Evolutionary conservation across 2,113 vertebrate species (phyloP), one percentile per base, ranked within the genome.

Genomic region (Phaetusa simplex): DNA sequence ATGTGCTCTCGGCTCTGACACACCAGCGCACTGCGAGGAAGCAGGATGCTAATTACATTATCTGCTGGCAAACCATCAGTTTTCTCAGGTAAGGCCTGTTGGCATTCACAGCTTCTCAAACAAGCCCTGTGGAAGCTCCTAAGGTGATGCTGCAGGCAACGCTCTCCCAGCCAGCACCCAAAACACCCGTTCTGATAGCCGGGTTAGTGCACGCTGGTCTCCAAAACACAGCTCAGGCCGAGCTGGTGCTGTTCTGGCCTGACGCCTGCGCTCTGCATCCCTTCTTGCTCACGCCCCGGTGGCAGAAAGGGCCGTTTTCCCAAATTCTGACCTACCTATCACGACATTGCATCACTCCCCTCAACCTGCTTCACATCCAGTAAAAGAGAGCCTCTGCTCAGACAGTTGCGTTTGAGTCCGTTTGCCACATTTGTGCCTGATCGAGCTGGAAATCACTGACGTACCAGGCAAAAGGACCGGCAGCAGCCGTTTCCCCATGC

Each of bases 181-280:
- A 72, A 82, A 82, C 1, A 5, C 11, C 43, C 1, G 0, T 26
- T 56, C 74, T 72, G 40, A 56, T 52, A 70, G 49, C 38, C 49
- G 11, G 36, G 14, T 34, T 26, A 43, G 61, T 16, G 5, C 80
- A 72, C 11, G 2, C 4, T 17, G 40, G 2, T 40, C 77, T 82
- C 61, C 61, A 66, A 34, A 81, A 29, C 23, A 36, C 58, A 86
- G 50, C 50, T 66, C 45, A 49, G 55, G 38, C 32, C 49, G 20
- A 45, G n/a, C 58, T 82, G 67, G 40, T 1, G 2, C 38, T 80
- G 58, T 45, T 38, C 66, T 84, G 55, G 27, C 14, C 58, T 5
- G 5, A 49, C 19, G 32, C 11, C 50, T 32, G 2, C 0, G 2
- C 11, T 64, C 47, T 3, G 2, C 27, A 9, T 27, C 12, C 3